Evolutionary conservation across 2,888 invertebrate species (phyloP).

Genomic region (Spodoptera littoralis): DNA sequence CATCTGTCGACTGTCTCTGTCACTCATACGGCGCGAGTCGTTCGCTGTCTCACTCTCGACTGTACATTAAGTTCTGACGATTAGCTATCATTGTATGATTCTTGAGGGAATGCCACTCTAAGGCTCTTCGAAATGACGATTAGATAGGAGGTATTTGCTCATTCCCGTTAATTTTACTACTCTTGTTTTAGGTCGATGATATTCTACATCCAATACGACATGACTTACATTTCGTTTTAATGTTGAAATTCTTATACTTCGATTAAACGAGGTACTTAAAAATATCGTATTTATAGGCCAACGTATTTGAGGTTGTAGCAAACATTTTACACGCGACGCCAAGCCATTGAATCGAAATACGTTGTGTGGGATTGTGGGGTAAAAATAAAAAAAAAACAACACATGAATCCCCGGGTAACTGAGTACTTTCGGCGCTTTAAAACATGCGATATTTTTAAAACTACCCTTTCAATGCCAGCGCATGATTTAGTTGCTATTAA

Average conservation of each 20-base stretch:
- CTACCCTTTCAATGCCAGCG: not conserved
- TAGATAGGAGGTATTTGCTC: conserved; percentile 66
- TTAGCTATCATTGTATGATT: conserved; percentile 61
- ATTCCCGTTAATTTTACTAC: conserved; percentile 65
- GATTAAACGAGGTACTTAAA: conserved; percentile 22
- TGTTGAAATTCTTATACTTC: conserved; percentile 19
- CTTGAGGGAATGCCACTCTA: conserved; percentile 62
- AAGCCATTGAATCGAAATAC: no score
- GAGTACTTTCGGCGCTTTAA: no score
- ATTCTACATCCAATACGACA: conserved; percentile 80
- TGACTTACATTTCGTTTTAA: conserved; percentile 67
- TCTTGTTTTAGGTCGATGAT: conserved; percentile 60
- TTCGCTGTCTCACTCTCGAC: conserved; percentile 78
- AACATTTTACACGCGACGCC: no score
- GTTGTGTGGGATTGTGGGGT: no score
- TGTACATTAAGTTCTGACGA: conserved; percentile 66
- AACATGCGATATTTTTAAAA: no score
- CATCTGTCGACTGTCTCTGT: conserved; percentile 82
- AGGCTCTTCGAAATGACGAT: conserved; percentile 53
- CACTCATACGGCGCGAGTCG: conserved; percentile 76
- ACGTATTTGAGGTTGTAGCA: no score
- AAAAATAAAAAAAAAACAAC: no score
- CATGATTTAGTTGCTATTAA: conserved; percentile 3
- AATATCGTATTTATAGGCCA: no score
- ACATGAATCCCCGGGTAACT: no score